These are phyloP conservation scores for Xylocampa areola DNA, from an alignment of 2,888 invertebrate genomes.

Conservation along the genomic window DNA sequence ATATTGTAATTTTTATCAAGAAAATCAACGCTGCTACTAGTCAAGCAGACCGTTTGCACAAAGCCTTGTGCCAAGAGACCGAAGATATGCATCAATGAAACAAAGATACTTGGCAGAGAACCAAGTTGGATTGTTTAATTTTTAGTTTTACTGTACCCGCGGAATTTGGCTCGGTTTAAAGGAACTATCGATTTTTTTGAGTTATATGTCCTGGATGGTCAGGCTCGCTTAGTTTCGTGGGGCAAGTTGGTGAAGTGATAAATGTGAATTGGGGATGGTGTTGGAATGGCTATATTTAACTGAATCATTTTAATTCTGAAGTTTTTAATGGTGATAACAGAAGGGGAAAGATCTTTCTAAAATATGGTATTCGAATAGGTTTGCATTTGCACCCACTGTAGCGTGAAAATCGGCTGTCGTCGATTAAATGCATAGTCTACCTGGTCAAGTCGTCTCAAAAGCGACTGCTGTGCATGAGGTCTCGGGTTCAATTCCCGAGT, in stretches of 20 bases:
- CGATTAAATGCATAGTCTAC: too few relatives aligned
- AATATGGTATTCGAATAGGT: too few relatives aligned
- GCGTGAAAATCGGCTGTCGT: too few relatives aligned
- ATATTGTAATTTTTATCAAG: conserved; percentile 59
- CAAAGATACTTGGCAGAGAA: conserved; percentile 66
- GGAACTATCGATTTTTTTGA: conserved; percentile 60
- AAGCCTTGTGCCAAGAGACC: conserved; percentile 49
- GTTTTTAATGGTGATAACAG: too few relatives aligned
- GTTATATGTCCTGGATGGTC: conserved; percentile 33
- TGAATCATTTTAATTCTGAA: too few relatives aligned
- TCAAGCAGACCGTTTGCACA: conserved; percentile 56
- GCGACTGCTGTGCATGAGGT: too few relatives aligned
- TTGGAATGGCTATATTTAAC: neutral
- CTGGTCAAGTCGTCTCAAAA: too few relatives aligned
- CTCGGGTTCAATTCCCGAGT: too few relatives aligned
- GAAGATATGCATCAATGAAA: conserved; percentile 74
- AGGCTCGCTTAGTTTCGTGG: conserved; percentile 37
- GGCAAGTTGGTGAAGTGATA: conserved; percentile 28
- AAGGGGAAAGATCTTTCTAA: too few relatives aligned
- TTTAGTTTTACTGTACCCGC: conserved; percentile 69
- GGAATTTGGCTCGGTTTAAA: conserved; percentile 58
- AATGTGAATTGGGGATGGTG: conserved; percentile 25
- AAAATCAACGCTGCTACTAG: conserved; percentile 47
- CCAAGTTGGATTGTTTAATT: conserved; percentile 76
- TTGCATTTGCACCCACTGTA: too few relatives aligned